A percentile compares a stretch with the other conserved stretches of the same genome.
Conservation (phyloP, 2,113 vertebrate genomes). For the Lophura nycthemera region DNA sequence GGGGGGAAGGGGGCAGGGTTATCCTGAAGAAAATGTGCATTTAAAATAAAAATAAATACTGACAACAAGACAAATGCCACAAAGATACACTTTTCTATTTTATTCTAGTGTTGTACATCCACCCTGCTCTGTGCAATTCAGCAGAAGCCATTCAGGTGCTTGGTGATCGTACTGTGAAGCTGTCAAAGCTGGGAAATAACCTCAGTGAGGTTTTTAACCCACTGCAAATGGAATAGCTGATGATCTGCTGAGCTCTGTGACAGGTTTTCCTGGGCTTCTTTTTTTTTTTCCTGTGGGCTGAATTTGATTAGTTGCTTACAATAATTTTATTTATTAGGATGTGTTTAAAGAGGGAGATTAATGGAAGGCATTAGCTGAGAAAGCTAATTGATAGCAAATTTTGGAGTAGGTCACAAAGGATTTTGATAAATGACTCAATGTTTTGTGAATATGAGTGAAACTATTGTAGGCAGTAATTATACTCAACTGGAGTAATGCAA, state of each 20-base stretch:
- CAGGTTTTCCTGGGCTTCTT: neutral
- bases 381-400: neutral
- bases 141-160: fast-evolving
- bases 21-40: neutral
- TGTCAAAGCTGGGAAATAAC: neutral
- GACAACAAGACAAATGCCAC: neutral
- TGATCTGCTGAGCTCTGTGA: neutral
- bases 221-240: neutral
- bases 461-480: neutral
- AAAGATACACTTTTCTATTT: neutral
- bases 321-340: neutral
- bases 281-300: neutral
- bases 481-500: neutral
- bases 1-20: neutral
- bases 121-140: fast-evolving
- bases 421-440: neutral
- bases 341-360: slow-evolving; percentile 36
- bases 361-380: slow-evolving; percentile 7
- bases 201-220: neutral
- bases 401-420: slow-evolving; percentile 6
- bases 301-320: neutral
- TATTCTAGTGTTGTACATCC: fast-evolving
- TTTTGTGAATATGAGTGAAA: neutral
- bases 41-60: too few relatives aligned
- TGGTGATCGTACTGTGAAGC: neutral